phyloP scores from a whole-genome alignment of 2,113 vertebrate genomes.

The Callipepla californica region DNA sequence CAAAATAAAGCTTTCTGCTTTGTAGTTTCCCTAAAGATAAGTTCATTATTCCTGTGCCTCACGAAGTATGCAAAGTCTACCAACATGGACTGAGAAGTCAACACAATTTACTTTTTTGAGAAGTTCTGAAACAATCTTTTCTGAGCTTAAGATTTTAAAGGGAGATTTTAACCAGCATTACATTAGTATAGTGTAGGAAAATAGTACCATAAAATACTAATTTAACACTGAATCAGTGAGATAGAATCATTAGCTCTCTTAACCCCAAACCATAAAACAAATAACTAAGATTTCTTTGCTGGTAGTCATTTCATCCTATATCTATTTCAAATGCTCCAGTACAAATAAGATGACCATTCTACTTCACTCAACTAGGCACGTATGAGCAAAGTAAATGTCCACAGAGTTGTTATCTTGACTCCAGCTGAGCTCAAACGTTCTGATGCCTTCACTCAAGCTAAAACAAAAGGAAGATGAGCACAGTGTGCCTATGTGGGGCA shows the following conservation, averaged over 20 bases:
- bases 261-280: background rate
- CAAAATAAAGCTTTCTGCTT: background rate
- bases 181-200: background rate
- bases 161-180: background rate
- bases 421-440: background rate
- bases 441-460: rapidly evolving
- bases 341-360: background rate
- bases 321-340: background rate
- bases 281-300: background rate
- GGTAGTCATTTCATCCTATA: background rate
- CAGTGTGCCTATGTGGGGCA: rapidly evolving
- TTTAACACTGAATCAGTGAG: background rate
- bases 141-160: background rate
- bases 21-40: background rate
- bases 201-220: background rate
- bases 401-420: background rate
- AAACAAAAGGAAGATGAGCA: background rate
- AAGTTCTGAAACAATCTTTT: background rate
- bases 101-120: background rate
- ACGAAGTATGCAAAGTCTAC: background rate
- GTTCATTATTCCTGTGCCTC: background rate
- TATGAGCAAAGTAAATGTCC: background rate
- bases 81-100: background rate
- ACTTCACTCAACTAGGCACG: background rate
- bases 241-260: background rate